Conservation (phyloP, 2,113 vertebrate species). For the Pseudorasbora parva region DNA sequence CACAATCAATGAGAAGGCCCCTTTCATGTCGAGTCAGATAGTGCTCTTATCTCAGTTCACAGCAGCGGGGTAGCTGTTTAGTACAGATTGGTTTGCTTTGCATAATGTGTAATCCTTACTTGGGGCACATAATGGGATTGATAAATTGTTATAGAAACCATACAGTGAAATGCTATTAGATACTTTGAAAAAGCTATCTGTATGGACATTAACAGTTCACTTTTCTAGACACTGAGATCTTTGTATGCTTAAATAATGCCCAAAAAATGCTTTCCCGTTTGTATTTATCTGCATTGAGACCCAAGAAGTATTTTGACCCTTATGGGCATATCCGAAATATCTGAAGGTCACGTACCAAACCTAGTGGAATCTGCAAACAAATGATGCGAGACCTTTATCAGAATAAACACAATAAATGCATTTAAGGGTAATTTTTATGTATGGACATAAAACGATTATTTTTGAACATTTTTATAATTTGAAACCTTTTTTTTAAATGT, state of each 20-base stretch:
- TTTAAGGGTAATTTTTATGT: neutral
- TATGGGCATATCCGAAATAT: too few species aligned
- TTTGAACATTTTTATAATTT: too few species aligned
- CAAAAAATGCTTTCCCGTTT: neutral
- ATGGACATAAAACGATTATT: neutral
- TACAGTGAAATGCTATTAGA: neutral
- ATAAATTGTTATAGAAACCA: constrained; percentile 44
- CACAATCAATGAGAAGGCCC: constrained; percentile 3
- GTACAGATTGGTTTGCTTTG: constrained; percentile 36
- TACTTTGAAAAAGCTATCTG: neutral
- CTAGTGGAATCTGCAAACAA: neutral
- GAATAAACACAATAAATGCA: neutral
- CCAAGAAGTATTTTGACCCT: neutral
- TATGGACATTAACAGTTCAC: neutral
- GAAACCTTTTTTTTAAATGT: neutral
- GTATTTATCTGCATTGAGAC: neutral
- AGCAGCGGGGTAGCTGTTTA: constrained; percentile 24
- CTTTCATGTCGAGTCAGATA: constrained; percentile 45
- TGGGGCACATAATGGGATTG: constrained; percentile 22
- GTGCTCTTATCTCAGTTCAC: constrained; percentile 27
- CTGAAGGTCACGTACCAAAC: neutral
- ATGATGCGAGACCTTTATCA: neutral
- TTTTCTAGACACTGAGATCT: neutral
- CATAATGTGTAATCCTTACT: constrained; percentile 35
- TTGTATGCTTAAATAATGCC: neutral